These are phyloP conservation scores for Oopsacas minuta DNA, from an alignment of 37 sponge, comb jelly and placozoan genomes.

Conservation along the genomic window DNA sequence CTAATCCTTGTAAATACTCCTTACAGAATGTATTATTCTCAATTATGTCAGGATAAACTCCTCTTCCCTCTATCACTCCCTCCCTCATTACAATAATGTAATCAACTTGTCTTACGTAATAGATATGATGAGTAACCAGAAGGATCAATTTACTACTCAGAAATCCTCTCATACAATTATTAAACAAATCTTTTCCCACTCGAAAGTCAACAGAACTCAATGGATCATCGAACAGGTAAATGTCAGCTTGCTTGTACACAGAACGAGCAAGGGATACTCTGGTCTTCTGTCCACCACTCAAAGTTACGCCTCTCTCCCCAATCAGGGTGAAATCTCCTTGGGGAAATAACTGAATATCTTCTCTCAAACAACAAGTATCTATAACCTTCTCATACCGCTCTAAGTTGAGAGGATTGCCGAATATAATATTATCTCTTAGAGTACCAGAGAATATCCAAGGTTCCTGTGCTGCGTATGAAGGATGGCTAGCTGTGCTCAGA, in stretches of 20 bases:
- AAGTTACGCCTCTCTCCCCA: not conserved
- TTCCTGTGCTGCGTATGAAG: not conserved
- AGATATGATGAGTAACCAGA: not conserved
- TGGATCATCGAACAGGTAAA: slow-evolving; percentile 23
- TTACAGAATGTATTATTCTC: not conserved
- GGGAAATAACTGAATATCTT: not conserved
- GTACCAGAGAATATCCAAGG: slow-evolving; percentile 15
- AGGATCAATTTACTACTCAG: not conserved
- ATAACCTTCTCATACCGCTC: not conserved
- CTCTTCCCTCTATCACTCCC: not conserved
- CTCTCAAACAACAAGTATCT: not conserved
- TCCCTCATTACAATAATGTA: not conserved
- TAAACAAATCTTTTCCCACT: slow-evolving; percentile 5
- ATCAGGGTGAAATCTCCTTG: not conserved
- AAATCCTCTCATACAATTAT: not conserved
- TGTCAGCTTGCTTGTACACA: slow-evolving; percentile 18
- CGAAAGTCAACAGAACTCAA: slow-evolving; percentile 19
- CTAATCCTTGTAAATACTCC: not conserved
- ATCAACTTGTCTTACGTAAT: not conserved
- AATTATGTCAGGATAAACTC: not conserved
- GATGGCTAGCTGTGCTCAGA: not conserved
- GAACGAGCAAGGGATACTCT: slow-evolving; percentile 27
- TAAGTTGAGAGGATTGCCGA: not conserved
- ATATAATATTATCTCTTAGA: slow-evolving; percentile 19
- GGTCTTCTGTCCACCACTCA: slow-evolving; percentile 33